These are phyloP conservation scores for Solenopsis invicta DNA, from an alignment of 1,140 invertebrate genomes.

Conservation along the genomic window DNA sequence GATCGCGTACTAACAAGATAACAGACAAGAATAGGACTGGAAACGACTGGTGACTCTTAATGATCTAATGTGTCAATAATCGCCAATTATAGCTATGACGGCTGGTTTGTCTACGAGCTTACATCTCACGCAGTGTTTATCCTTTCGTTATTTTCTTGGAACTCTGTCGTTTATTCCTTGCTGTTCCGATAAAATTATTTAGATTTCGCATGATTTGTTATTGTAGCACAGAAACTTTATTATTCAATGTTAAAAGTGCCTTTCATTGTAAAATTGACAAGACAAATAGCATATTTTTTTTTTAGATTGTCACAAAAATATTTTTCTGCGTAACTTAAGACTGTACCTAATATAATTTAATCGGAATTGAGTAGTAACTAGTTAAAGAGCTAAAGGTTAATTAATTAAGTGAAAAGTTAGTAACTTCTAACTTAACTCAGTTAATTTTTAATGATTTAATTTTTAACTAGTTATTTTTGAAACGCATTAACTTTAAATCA, in stretches of 20 bases:
- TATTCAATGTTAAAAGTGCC: neutral
- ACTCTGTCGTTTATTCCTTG: neutral
- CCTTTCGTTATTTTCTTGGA: neutral
- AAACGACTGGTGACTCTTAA: neutral
- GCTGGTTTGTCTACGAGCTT: neutral
- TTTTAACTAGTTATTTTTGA: too few species aligned
- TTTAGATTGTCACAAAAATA: neutral
- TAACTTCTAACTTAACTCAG: too few species aligned
- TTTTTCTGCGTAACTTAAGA: neutral
- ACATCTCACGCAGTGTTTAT: neutral
- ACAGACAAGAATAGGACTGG: neutral
- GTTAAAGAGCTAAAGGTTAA: too few species aligned
- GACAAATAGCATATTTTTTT: neutral
- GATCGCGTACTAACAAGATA: neutral
- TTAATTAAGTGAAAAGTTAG: too few species aligned
- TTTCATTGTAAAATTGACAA: neutral
- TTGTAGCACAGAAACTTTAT: neutral
- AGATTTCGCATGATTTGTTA: constrained; percentile 5
- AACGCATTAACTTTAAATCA: too few species aligned
- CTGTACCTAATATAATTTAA: too few species aligned
- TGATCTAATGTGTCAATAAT: constrained; percentile 34
- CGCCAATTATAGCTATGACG: constrained; percentile 24
- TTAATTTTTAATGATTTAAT: too few species aligned
- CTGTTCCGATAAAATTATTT: neutral
- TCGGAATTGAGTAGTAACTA: too few species aligned